Evolutionary conservation across 2,113 vertebrate species (phyloP).

Genomic region (Muntiacus reevesi): DNA sequence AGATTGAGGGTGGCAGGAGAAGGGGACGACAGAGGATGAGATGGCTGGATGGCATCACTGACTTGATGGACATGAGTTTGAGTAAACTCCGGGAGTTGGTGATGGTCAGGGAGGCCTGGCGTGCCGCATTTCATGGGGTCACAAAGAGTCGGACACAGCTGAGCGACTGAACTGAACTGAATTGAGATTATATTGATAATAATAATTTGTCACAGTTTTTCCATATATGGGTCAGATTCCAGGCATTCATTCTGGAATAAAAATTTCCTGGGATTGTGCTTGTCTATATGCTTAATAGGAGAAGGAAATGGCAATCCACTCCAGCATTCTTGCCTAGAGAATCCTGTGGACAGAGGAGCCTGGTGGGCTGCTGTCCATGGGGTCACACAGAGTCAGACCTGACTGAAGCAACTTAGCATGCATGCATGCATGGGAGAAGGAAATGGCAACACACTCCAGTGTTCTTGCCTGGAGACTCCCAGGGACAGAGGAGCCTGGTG

Average conservation of each 20-base stretch:
- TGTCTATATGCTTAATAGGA: not conserved
- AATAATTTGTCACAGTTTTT: not conserved
- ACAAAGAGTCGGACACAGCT: not conserved
- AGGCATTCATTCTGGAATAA: not conserved
- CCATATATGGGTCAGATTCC: not conserved
- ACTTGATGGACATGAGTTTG: fast-evolving
- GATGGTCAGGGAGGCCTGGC: not conserved
- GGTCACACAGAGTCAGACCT: too few relatives aligned
- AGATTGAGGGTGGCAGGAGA: not conserved
- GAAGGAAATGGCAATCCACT: too few relatives aligned
- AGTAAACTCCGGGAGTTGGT: not conserved
- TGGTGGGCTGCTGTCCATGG: too few relatives aligned
- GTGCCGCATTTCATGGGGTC: not conserved
- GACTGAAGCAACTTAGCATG: too few relatives aligned
- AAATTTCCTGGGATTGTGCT: not conserved
- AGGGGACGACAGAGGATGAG: not conserved
- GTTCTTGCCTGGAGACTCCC: too few relatives aligned
- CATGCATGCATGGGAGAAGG: too few relatives aligned
- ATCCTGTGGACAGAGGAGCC: too few relatives aligned
- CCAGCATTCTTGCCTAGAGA: too few relatives aligned
- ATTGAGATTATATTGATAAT: not conserved
- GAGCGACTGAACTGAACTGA: not conserved
- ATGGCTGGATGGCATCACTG: not conserved
- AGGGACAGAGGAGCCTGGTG: too few relatives aligned
- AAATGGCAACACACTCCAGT: too few relatives aligned